Percentiles rank a stretch among this genome's conserved stretches.
phyloP scores from a whole-genome alignment of 2,888 invertebrate genomes.

The Panopea generosa region DNA sequence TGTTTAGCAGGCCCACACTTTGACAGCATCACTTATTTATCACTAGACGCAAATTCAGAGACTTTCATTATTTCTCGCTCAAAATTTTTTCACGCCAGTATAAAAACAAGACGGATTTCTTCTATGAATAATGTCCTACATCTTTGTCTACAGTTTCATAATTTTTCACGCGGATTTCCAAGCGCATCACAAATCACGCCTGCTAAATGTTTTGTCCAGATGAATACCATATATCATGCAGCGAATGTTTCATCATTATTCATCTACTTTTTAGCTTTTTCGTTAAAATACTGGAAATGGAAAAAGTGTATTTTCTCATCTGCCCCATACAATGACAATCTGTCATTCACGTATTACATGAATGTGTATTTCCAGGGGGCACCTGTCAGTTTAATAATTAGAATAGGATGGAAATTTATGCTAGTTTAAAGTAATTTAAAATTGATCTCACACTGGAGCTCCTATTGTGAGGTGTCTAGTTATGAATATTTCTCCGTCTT shows the following conservation, averaged over 20 bases:
- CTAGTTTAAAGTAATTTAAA: slow-evolving; percentile 60
- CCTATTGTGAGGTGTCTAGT: slow-evolving; percentile 36
- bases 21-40: slow-evolving; percentile 60
- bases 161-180: slow-evolving; percentile 47
- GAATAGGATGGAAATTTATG: slow-evolving; percentile 38
- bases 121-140: slow-evolving; percentile 48
- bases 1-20: slow-evolving; percentile 34
- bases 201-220: slow-evolving; percentile 55
- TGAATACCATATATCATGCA: slow-evolving; percentile 50
- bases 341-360: slow-evolving; percentile 38
- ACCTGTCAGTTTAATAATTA: too few species aligned
- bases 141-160: slow-evolving; percentile 56
- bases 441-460: slow-evolving; percentile 44
- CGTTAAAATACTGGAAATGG: slow-evolving; percentile 12
- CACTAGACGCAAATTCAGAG: slow-evolving; percentile 26
- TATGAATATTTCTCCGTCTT: slow-evolving; percentile 1
- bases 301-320: slow-evolving; percentile 12
- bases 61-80: slow-evolving; percentile 65
- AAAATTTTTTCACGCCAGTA: slow-evolving; percentile 54
- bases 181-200: slow-evolving; percentile 20
- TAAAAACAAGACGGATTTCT: slow-evolving; percentile 50
- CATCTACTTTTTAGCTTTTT: slow-evolving; percentile 25
- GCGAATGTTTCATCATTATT: slow-evolving; percentile 48
- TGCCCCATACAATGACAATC: slow-evolving; percentile 55
- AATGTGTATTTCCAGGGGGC: slow-evolving; percentile 8